A percentile compares a stretch with the other conserved stretches of the same genome.
Conservation (phyloP, 1,140 invertebrate genomes). For the Halyomorpha halys region DNA sequence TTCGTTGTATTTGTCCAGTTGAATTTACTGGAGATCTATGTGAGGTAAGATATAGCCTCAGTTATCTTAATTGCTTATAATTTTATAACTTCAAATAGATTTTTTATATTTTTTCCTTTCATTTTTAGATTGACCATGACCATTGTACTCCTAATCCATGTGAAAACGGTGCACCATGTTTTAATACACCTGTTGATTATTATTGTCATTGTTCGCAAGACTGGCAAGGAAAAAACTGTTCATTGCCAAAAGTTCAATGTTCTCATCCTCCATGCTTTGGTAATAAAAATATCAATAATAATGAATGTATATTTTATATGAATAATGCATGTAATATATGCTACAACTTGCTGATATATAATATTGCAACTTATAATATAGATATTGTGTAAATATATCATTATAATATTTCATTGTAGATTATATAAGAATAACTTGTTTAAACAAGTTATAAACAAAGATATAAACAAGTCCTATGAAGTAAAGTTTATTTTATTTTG, state of each 20-base stretch:
- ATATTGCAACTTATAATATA: too few relatives aligned
- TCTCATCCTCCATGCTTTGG: slow-evolving; percentile 47
- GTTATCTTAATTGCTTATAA: too few relatives aligned
- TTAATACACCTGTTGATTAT: slow-evolving; percentile 76
- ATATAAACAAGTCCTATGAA: too few relatives aligned
- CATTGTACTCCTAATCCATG: slow-evolving; percentile 75
- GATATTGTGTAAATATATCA: too few relatives aligned
- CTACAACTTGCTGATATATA: too few relatives aligned
- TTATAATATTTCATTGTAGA: too few relatives aligned
- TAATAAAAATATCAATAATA: slow-evolving; percentile 23
- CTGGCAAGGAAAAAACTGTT: slow-evolving; percentile 85
- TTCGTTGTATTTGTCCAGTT: slow-evolving; percentile 71
- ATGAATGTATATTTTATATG: too few relatives aligned
- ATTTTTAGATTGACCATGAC: slow-evolving; percentile 62
- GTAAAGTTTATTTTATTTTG: not conserved
- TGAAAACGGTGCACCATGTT: slow-evolving; percentile 64
- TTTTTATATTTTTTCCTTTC: slow-evolving; percentile 28
- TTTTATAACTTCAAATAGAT: not conserved
- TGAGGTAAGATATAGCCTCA: slow-evolving; percentile 44
- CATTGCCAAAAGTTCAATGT: slow-evolving; percentile 49
- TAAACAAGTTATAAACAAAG: too few relatives aligned
- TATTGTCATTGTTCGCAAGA: slow-evolving; percentile 79
- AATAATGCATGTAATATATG: too few relatives aligned
- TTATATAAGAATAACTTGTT: too few relatives aligned
- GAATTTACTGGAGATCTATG: slow-evolving; percentile 69